A percentile compares a stretch with the other conserved stretches of the same genome.
phyloP scores from a whole-genome alignment of 2,888 invertebrate species.

The Lithophane ornitopus region DNA sequence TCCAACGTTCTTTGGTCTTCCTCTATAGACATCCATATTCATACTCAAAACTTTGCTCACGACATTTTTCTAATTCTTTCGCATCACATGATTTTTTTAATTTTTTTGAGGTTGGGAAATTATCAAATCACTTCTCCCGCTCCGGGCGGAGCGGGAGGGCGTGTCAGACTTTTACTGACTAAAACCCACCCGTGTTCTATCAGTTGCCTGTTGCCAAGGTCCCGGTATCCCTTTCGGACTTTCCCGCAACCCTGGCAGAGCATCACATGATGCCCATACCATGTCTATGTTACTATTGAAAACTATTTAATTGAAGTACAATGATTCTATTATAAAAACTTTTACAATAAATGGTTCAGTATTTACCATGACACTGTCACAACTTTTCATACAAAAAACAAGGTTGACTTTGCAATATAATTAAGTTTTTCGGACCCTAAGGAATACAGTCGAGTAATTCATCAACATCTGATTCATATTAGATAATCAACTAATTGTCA shows the following conservation, averaged over 20 bases:
- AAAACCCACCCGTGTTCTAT: no score
- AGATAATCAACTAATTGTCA: not conserved
- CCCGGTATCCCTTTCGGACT: no score
- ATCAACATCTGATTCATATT: slow-evolving; percentile 17
- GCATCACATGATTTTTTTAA: no score
- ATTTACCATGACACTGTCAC: not conserved
- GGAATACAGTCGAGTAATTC: slow-evolving; percentile 11
- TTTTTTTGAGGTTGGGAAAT: no score
- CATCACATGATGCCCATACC: not conserved
- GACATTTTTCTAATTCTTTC: not conserved
- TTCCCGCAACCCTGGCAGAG: no score
- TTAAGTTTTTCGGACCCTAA: slow-evolving; percentile 16
- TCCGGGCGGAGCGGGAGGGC: no score
- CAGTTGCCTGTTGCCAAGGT: no score
- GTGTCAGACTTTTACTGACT: no score
- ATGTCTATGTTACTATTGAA: not conserved
- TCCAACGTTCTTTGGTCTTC: not conserved
- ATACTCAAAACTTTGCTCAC: not conserved
- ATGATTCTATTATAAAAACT: not conserved
- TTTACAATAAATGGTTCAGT: not conserved
- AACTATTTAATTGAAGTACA: not conserved
- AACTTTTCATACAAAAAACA: slow-evolving; percentile 15
- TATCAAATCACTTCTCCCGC: no score
- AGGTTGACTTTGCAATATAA: slow-evolving; percentile 39
- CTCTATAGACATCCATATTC: not conserved